Conservation (phyloP, 2,113 vertebrate species). For the Aspidoscelis tigris region DNA sequence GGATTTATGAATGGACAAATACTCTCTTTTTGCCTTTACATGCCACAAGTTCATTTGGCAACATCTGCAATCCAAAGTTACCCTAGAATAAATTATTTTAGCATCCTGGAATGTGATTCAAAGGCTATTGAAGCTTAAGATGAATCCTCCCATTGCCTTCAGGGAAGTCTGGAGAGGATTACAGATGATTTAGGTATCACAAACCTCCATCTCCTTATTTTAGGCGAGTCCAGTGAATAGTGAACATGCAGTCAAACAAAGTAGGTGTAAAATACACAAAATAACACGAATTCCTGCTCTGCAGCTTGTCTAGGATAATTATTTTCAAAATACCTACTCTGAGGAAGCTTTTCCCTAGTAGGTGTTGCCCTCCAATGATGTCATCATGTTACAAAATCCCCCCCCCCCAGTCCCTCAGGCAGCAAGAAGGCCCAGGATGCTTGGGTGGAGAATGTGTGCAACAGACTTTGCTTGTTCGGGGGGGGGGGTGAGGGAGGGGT, state of each 20-base stretch:
- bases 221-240: background rate
- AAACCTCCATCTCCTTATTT: background rate
- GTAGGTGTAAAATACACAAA: background rate
- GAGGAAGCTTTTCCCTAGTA: background rate
- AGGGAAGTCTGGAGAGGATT: background rate
- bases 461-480: too few relatives aligned
- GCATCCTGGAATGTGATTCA: conserved; percentile 23
- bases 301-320: background rate
- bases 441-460: too few relatives aligned
- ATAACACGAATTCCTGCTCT: background rate
- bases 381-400: too few relatives aligned
- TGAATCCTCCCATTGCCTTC: conserved; percentile 21
- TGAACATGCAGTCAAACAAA: background rate
- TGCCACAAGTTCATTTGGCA: conserved; percentile 2
- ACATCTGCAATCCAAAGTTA: conserved; percentile 5
- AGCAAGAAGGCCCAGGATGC: too few relatives aligned
- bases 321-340: background rate
- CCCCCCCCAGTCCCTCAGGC: too few relatives aligned
- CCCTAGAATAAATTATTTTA: conserved; percentile 21
- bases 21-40: conserved; percentile 1
- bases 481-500: too few relatives aligned
- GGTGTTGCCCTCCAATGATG: too few relatives aligned
- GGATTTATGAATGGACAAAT: background rate
- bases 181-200: conserved; percentile 9
- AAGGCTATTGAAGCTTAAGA: conserved; percentile 22